Evolutionary conservation across 2,888 invertebrate species (phyloP).

Genomic region (Beris chalybata): DNA sequence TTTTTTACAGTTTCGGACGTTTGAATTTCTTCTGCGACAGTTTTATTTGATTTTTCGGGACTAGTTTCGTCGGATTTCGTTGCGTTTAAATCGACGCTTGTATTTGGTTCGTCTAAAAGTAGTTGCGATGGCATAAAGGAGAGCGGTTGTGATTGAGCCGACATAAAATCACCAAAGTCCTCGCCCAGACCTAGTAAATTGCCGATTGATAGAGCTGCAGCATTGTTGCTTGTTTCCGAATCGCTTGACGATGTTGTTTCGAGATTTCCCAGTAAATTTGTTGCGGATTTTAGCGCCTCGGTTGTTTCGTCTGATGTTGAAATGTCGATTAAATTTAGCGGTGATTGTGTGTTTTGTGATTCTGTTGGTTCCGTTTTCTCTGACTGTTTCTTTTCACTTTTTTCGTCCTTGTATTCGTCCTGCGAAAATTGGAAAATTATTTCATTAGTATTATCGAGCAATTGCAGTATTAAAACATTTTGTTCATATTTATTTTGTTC

Average conservation of each 20-base stretch:
- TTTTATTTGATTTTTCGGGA: background rate
- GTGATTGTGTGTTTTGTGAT: background rate
- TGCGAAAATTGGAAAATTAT: slow-evolving; percentile 50
- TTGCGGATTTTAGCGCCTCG: slow-evolving; percentile 2
- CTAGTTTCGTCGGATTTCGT: background rate
- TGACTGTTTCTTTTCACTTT: slow-evolving; percentile 36
- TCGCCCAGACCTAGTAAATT: slow-evolving; percentile 19
- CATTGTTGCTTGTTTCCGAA: background rate
- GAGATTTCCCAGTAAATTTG: slow-evolving; percentile 6
- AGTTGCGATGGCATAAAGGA: slow-evolving; percentile 60
- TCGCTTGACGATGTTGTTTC: background rate
- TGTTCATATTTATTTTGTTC: no score
- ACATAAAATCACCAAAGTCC: slow-evolving; percentile 37
- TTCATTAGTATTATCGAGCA: no score
- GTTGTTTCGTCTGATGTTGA: slow-evolving; percentile 22
- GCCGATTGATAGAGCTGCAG: slow-evolving; percentile 6
- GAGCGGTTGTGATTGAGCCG: slow-evolving; percentile 32
- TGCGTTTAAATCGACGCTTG: background rate
- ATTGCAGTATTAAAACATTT: no score
- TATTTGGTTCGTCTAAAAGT: slow-evolving; percentile 52
- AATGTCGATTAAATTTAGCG: slow-evolving; percentile 19
- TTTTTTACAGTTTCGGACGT: slow-evolving; percentile 24
- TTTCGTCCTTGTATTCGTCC: slow-evolving; percentile 65
- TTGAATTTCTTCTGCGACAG: background rate
- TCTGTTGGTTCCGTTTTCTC: slow-evolving; percentile 1